These are phyloP conservation scores for Drosophila emarginata DNA, from an alignment of 2,888 invertebrate genomes.

Conservation along the genomic window DNA sequence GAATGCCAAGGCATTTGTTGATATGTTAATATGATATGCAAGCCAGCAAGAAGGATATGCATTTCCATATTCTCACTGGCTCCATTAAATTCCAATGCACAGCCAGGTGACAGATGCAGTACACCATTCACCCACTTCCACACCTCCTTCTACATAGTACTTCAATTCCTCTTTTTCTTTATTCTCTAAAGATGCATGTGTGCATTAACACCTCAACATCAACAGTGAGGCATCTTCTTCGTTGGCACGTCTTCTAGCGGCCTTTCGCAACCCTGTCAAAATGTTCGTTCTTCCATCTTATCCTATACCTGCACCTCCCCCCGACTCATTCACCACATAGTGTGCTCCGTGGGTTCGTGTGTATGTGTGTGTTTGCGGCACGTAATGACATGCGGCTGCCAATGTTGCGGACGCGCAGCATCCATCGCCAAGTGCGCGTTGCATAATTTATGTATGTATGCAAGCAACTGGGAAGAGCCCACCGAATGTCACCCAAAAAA, in stretches of 20 bases:
- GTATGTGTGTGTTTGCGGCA: slow-evolving; percentile 45
- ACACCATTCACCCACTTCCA: neutral
- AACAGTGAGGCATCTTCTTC: slow-evolving; percentile 27
- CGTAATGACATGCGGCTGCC: slow-evolving; percentile 72
- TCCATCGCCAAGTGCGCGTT: slow-evolving; percentile 33
- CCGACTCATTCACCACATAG: slow-evolving; percentile 8
- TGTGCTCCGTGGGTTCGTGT: slow-evolving; percentile 25
- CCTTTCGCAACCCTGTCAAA: slow-evolving; percentile 45
- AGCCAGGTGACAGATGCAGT: slow-evolving; percentile 46
- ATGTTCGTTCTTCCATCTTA: neutral
- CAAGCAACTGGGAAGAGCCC: slow-evolving; percentile 9
- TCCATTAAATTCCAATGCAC: slow-evolving; percentile 49
- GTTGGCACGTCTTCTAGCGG: slow-evolving; percentile 42
- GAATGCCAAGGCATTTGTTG: slow-evolving; percentile 63
- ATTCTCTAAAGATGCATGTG: neutral
- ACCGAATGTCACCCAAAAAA: slow-evolving; percentile 45
- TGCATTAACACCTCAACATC: slow-evolving; percentile 62
- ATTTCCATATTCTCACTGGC: slow-evolving; percentile 33
- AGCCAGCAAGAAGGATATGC: slow-evolving; percentile 21
- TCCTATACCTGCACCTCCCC: neutral
- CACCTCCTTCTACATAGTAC: neutral
- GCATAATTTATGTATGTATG: slow-evolving; percentile 45
- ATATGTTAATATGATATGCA: slow-evolving; percentile 46
- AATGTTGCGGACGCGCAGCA: slow-evolving; percentile 57
- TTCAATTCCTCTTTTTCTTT: neutral